These are phyloP conservation scores for Phalloptychus januarius DNA, from an alignment of 2,797 vertebrate species.

Conservation along the genomic window DNA sequence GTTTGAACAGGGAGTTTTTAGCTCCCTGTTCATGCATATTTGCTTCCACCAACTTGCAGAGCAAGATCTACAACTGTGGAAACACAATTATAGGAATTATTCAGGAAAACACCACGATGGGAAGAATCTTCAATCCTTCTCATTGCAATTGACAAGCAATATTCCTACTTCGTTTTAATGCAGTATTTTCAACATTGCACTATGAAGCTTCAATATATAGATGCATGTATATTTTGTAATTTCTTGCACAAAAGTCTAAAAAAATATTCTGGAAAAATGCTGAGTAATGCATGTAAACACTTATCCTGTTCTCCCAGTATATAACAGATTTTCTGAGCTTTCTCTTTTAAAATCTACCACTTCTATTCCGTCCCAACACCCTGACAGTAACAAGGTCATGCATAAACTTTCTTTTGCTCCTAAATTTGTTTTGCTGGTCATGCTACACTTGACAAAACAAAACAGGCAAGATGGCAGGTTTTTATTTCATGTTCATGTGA, in stretches of 20 bases:
- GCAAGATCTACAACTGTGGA: neutral
- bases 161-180: neutral
- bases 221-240: neutral
- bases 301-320: neutral
- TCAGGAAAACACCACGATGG: neutral
- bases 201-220: neutral
- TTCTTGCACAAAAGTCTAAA: neutral
- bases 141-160: neutral
- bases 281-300: neutral
- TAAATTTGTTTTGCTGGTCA: conserved; percentile 18
- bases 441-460: neutral
- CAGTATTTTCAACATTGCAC: neutral
- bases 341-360: neutral
- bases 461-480: neutral
- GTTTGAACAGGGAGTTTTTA: too few species aligned
- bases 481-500: conserved; percentile 1
- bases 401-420: conserved; percentile 16
- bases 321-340: neutral
- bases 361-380: neutral
- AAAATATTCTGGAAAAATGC: neutral
- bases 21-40: neutral
- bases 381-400: neutral
- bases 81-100: neutral
- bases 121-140: neutral
- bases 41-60: neutral